These are phyloP conservation scores for Catostylus mosaicus DNA, from an alignment of 30 jellyfish, hydroid and myxozoan species.

Conservation along the genomic window DNA sequence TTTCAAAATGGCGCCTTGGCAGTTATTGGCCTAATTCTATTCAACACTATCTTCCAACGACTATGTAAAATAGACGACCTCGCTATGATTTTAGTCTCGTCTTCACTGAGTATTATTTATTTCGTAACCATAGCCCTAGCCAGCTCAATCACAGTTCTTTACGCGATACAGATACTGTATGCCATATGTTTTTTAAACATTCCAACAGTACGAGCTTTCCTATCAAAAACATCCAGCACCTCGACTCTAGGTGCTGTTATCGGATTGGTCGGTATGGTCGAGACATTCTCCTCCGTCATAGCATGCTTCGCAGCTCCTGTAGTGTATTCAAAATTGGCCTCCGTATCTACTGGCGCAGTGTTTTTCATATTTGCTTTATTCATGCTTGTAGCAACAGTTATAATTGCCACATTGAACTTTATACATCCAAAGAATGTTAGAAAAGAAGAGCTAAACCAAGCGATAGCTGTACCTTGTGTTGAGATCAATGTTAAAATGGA, in stretches of 20 bases:
- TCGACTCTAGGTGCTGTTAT: conserved; percentile 20
- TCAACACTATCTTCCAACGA: conserved; percentile 25
- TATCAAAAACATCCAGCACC: conserved; percentile 36
- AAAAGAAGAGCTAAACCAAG: background rate
- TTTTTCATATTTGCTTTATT: conserved; percentile 4
- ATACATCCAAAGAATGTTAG: background rate
- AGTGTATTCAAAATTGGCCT: conserved; percentile 18
- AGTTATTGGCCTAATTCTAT: conserved; percentile 27
- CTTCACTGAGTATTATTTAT: conserved; percentile 12
- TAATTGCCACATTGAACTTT: background rate
- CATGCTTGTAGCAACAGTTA: conserved; percentile 25
- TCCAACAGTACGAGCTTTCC: conserved; percentile 36
- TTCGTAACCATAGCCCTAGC: conserved; percentile 28
- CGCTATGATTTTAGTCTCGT: conserved; percentile 13
- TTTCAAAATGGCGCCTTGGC: conserved; percentile 21
- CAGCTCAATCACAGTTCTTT: conserved; percentile 24
- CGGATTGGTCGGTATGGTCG: conserved; percentile 31
- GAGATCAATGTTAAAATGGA: no score
- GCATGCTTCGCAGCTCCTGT: conserved; percentile 45
- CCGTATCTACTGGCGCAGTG: conserved; percentile 16
- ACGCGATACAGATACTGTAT: conserved; percentile 9
- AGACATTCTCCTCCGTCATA: conserved; percentile 28
- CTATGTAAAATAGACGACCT: conserved; percentile 23
- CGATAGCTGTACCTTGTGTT: no score
- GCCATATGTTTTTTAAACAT: conserved; percentile 28